Evolutionary conservation across 2,797 vertebrate genomes (phyloP), one percentile per base, ranked within the genome.

Genomic region (Gambelia wislizenii): DNA sequence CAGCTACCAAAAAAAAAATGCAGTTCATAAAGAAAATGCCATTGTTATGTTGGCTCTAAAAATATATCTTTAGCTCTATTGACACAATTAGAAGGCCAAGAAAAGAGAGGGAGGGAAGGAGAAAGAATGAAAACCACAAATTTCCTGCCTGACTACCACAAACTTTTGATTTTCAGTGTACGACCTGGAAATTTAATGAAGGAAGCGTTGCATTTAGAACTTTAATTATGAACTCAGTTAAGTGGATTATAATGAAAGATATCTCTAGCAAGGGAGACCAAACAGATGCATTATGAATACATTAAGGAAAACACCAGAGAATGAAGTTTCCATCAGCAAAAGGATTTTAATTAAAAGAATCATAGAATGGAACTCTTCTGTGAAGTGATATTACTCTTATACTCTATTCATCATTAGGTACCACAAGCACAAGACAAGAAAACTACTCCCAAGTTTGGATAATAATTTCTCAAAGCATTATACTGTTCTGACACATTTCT

Each of bases 171-270:
- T 94, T 83, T 95, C 92, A 92, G n/a, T 83, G 0, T 78, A 90
- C 84, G 87, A 80, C 78, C 91, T 95, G 94, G 94, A 95, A 96
- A 95, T 30, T 8, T 92, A 95, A 95, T 92, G 95, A 93, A 94
- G 93, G 91, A 96, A 95, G 94, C 94, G 97, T 96, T 96, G 95
- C 96, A 95, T 97, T 96, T 95, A 95, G 94, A 97, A 96, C 93
- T 96, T 97, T 97, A 97, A 97, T 97, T 96, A 96, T 94, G 97
- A 96, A 96, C 94, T 95, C 95, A 95, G 92, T 92, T 97, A 97
- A 97, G 95, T 96, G 95, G 95, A 96, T 97, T 97, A 97, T 96
- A 97, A 97, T 96, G 96, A 96, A 98, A 96, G 92, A 96, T 94
- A 92, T 95, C 89, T 96, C 92, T 94, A 97, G 92, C 95, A 96